Evolutionary conservation across 2,888 invertebrate genomes (phyloP), one percentile per base, ranked within the genome.

Genomic region (Atrina japonica): DNA sequence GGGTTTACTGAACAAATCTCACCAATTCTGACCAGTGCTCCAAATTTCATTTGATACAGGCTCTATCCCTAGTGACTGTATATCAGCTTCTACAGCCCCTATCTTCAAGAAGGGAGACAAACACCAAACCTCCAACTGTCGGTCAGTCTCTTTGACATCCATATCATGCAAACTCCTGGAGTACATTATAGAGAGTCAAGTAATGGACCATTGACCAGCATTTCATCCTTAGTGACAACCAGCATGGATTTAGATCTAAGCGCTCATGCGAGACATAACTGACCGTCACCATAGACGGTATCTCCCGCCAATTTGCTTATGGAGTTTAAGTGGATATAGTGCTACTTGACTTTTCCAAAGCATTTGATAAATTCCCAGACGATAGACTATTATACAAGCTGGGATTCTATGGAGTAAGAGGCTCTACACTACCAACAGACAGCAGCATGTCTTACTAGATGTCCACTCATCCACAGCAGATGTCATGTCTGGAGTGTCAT

Each of bases 61-160:
- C 5, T 5, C 11, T 5, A 21, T 25, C n/a, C 52, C 52, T 5
- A 6, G 6, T 5, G 52, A 52, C 9, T 52, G 52, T 18, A 52
- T 11, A 52, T 5, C 0, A 9, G 52, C 52, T 9, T 0, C 18
- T 1, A 25, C 25, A 5, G 52, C 25, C 5, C 52, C 2, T 6
- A 27, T 25, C 21, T 52, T 49, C 5, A 52, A 52, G 21, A 52
- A 52, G 16, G 52, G 52, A 11, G 52, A 52, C 5, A 52, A 25
- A 27, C 25, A 21, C 7, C 18, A 52, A 25, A 7, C 52, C 16
- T 14, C 27, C 21, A 27, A 52, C 25, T 52, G 23, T 16, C 16
- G 52, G 3, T 25, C 25, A 21, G 1, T 21, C 5, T 52, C 52
- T 52, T 9, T 52, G 3, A 52, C 23, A 52, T n/a, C 25, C 23